A percentile compares a stretch with the other conserved stretches of the same genome.
phyloP scores from a whole-genome alignment of 2,888 invertebrate species.

The Linnaemya tessellans region DNA sequence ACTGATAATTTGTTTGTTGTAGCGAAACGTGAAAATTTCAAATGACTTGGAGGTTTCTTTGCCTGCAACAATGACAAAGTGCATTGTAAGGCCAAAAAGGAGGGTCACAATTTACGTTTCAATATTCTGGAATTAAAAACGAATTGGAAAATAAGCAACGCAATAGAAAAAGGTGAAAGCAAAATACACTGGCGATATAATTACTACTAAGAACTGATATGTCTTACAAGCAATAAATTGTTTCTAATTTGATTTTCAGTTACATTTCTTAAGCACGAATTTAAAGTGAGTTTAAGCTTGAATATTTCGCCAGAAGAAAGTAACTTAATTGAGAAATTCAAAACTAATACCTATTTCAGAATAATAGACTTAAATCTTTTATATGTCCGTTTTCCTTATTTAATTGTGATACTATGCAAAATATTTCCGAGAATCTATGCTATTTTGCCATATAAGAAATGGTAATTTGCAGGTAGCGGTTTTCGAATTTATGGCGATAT shows the following conservation, averaged over 20 bases:
- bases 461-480: too few species aligned
- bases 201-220: background rate
- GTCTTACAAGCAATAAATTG: background rate
- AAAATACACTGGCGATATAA: background rate
- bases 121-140: slow-evolving; percentile 42
- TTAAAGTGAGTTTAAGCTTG: too few species aligned
- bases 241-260: background rate
- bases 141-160: slow-evolving; percentile 25
- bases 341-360: too few species aligned
- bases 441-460: too few species aligned
- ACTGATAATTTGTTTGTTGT: slow-evolving; percentile 73
- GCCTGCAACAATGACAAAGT: slow-evolving; percentile 56
- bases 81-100: slow-evolving; percentile 25
- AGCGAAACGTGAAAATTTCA: slow-evolving; percentile 73
- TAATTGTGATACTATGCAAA: too few species aligned
- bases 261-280: background rate
- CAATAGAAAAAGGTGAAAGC: background rate
- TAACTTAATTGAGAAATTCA: too few species aligned
- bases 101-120: slow-evolving; percentile 41
- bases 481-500: too few species aligned
- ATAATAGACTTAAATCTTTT: too few species aligned
- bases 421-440: too few species aligned
- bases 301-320: too few species aligned
- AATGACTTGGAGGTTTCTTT: slow-evolving; percentile 73
- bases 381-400: too few species aligned